A percentile compares a stretch with the other conserved stretches of the same genome.
Conservation (phyloP, 37 sponge, comb jelly and placozoan genomes). For the Cliona cf. orientalis region DNA sequence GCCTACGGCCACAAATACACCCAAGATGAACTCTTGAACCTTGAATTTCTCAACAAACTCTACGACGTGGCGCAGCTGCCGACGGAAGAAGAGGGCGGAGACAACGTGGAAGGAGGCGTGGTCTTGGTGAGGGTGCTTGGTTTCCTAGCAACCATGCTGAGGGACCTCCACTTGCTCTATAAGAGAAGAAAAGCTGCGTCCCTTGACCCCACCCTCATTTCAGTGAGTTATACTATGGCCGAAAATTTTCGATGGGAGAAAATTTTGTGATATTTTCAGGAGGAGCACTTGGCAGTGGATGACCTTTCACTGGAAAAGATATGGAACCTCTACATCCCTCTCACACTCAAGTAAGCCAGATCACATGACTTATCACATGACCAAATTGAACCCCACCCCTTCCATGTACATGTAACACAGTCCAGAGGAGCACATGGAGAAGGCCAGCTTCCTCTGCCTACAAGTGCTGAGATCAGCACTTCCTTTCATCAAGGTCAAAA, state of each 20-base stretch:
- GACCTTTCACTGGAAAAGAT: conserved; percentile 75
- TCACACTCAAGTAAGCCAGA: conserved; percentile 44
- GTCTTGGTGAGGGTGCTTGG: conserved; percentile 18
- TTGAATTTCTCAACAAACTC: conserved; percentile 15
- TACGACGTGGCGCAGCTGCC: not conserved
- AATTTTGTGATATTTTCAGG: conserved; percentile 23
- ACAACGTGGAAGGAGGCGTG: not conserved
- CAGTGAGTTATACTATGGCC: conserved; percentile 10
- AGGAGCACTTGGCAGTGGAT: conserved; percentile 70
- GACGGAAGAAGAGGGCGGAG: not conserved
- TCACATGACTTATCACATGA: not conserved
- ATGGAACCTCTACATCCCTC: conserved; percentile 76
- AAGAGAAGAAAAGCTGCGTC: conserved; percentile 2
- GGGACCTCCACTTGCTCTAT: conserved; percentile 42
- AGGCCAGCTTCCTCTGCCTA: conserved; percentile 44
- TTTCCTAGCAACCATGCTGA: conserved; percentile 50
- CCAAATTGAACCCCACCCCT: not conserved
- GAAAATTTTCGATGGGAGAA: not conserved
- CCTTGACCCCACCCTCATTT: conserved; percentile 37
- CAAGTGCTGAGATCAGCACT: conserved; percentile 45
- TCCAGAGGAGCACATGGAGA: not conserved
- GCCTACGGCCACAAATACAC: conserved; percentile 48
- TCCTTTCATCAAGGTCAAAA: conserved; percentile 49
- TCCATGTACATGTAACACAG: not conserved
- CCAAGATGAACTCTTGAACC: not conserved